Conservation (phyloP, 2,113 vertebrate genomes). For the Paedocypris sp. region DNA sequence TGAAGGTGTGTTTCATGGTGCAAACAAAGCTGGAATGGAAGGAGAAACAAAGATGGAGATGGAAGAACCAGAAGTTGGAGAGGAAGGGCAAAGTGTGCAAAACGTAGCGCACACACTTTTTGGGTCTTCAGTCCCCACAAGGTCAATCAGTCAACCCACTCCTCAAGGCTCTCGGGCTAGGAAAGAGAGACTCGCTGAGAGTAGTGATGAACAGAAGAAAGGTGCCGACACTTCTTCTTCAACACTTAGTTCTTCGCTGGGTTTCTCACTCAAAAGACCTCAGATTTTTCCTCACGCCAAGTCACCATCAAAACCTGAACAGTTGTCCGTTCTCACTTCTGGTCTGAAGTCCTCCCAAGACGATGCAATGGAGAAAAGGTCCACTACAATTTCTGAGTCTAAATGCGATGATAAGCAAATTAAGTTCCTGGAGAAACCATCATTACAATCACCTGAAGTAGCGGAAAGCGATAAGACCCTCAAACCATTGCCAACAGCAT, state of each 20-base stretch:
- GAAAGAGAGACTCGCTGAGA: no score
- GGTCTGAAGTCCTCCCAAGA: neutral
- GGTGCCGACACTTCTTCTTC: no score
- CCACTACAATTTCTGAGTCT: slow-evolving; percentile 43
- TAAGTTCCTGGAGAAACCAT: neutral
- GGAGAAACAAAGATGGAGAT: slow-evolving; percentile 16
- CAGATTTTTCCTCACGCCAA: slow-evolving; percentile 31
- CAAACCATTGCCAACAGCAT: slow-evolving; percentile 18
- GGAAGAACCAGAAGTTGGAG: neutral
- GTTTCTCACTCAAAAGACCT: slow-evolving; percentile 12
- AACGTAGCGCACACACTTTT: neutral
- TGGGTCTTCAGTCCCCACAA: slow-evolving; percentile 9
- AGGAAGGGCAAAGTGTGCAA: neutral
- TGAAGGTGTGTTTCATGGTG: slow-evolving; percentile 41
- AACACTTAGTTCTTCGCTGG: no score
- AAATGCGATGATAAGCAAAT: slow-evolving; percentile 43
- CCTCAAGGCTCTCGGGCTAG: no score
- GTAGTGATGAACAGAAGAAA: slow-evolving; percentile 22
- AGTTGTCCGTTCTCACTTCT: slow-evolving; percentile 4
- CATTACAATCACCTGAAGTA: slow-evolving; percentile 20
- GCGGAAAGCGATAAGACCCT: slow-evolving; percentile 25
- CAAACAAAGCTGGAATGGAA: slow-evolving; percentile 18
- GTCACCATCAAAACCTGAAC: slow-evolving; percentile 24
- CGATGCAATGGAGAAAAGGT: slow-evolving; percentile 25
- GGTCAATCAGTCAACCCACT: no score